A percentile compares a stretch with the other conserved stretches of the same genome.
These are phyloP conservation scores for Hydropsyche tenuis DNA, from an alignment of 1,140 invertebrate genomes.

Conservation along the genomic window DNA sequence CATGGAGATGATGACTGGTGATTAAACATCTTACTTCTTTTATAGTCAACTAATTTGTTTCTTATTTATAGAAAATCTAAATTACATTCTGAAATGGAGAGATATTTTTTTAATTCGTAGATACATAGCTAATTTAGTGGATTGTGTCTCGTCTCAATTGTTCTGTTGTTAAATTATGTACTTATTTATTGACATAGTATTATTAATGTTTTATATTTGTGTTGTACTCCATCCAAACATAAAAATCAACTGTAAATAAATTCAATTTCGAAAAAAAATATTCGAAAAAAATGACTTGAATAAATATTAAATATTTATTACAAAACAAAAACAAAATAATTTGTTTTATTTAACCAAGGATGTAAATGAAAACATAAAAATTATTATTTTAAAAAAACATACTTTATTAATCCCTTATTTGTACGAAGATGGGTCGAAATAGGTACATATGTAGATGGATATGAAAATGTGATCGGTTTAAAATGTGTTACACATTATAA, in stretches of 20 bases:
- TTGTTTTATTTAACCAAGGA: conserved; percentile 6
- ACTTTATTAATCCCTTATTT: background rate
- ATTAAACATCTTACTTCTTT: conserved; percentile 61
- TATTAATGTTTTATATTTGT: conserved; percentile 12
- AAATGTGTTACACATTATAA: background rate
- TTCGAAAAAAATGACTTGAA: too few relatives aligned
- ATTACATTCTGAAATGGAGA: background rate
- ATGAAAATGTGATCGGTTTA: background rate
- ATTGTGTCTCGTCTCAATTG: too few relatives aligned
- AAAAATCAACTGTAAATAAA: too few relatives aligned
- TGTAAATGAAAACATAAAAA: too few relatives aligned
- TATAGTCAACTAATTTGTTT: background rate
- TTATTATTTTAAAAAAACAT: background rate
- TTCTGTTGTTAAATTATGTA: background rate
- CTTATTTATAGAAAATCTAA: background rate
- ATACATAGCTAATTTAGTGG: background rate
- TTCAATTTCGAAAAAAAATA: too few relatives aligned
- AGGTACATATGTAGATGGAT: background rate
- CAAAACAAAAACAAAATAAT: too few relatives aligned
- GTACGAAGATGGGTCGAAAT: background rate
- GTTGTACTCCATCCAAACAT: too few relatives aligned
- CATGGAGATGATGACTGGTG: conserved; percentile 88
- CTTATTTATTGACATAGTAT: background rate
- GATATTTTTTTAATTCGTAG: background rate
- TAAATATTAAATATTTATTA: too few relatives aligned